Percentiles rank a stretch among this genome's conserved stretches.
Conservation (phyloP, 2,888 invertebrate genomes). For the Chrysina gloriosa region DNA sequence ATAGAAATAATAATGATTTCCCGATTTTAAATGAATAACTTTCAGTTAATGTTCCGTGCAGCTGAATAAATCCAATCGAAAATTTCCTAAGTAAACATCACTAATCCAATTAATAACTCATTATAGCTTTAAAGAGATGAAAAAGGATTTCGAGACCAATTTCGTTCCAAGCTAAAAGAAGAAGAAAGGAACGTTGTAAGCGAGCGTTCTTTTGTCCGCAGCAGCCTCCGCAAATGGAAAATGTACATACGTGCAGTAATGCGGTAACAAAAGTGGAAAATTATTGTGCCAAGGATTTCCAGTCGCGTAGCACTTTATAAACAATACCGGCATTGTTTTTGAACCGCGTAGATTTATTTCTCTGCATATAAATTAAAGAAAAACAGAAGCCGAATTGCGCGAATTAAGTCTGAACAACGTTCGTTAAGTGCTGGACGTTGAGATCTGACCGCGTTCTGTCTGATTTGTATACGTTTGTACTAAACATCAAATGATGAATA, state of each 20-base stretch:
- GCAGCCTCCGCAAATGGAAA: constrained; percentile 1
- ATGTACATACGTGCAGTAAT: not conserved
- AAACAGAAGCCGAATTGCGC: no score
- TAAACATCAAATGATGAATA: no score
- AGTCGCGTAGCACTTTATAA: constrained; percentile 3
- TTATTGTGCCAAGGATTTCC: constrained; percentile 15
- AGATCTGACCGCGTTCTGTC: no score
- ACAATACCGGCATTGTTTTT: not conserved
- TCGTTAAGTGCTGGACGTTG: no score
- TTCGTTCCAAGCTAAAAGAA: not conserved
- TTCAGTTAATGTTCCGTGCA: not conserved
- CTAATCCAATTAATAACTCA: not conserved
- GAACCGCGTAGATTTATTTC: not conserved
- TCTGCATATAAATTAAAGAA: not conserved
- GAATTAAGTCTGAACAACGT: no score
- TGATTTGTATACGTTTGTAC: no score
- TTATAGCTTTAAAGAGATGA: constrained; percentile 1
- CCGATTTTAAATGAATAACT: no score
- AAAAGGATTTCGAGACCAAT: not conserved
- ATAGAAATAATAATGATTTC: no score
- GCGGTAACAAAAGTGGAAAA: constrained; percentile 19
- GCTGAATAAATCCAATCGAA: not conserved
- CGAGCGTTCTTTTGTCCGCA: not conserved
- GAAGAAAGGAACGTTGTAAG: not conserved
- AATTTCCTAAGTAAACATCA: not conserved